Conservation (phyloP, 92 coral and sea anemone genomes). For the Hydrozoanthus gracilis region DNA sequence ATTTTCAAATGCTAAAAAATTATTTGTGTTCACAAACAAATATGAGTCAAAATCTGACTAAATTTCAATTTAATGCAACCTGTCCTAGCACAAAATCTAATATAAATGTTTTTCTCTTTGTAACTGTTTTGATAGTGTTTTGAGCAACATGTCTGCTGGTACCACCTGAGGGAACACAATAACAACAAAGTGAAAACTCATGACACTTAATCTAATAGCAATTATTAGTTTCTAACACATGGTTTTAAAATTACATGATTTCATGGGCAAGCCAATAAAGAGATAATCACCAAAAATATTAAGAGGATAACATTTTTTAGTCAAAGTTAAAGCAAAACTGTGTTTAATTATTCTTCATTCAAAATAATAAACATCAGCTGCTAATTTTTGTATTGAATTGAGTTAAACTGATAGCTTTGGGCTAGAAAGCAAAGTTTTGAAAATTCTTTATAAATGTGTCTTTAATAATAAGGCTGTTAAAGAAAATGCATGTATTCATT, state of each 20-base stretch:
- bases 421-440: too few species aligned
- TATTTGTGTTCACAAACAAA: not conserved
- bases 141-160: constrained; percentile 30
- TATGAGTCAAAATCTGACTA: not conserved
- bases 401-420: too few species aligned
- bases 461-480: too few species aligned
- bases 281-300: too few species aligned
- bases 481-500: too few species aligned
- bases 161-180: constrained; percentile 33
- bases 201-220: not conserved
- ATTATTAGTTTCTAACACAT: constrained; percentile 28
- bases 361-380: too few species aligned
- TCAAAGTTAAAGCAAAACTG: too few species aligned
- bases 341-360: too few species aligned
- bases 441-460: too few species aligned
- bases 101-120: constrained; percentile 30
- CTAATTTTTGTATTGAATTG: too few species aligned
- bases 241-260: constrained; percentile 49
- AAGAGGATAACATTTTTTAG: too few species aligned
- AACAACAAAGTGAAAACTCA: constrained; percentile 9
- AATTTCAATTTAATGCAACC: not conserved
- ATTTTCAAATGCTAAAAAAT: not conserved
- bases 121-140: constrained; percentile 33
- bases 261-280: not conserved
- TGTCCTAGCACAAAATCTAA: not conserved